phyloP scores from a whole-genome alignment of 92 coral and sea anemone species.

The Phenganax stokvisi region DNA sequence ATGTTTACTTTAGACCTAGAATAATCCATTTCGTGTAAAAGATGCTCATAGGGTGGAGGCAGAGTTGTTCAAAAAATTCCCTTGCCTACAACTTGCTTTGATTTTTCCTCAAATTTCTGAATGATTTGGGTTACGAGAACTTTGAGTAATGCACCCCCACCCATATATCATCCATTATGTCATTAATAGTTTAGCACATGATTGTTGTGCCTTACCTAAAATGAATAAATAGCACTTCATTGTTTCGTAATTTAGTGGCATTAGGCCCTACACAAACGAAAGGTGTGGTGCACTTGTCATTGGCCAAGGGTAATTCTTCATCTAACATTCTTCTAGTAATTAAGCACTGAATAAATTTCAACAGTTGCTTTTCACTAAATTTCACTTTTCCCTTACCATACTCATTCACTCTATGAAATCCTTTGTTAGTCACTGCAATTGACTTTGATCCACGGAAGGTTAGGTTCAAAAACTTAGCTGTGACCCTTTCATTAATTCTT shows the following conservation, averaged over 20 bases:
- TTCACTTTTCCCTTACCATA: slow-evolving; percentile 48
- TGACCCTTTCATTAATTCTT: neutral
- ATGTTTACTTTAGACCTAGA: too few species aligned
- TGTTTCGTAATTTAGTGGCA: neutral
- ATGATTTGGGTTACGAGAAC: too few species aligned
- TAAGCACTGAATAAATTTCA: slow-evolving; percentile 23
- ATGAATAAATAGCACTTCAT: neutral
- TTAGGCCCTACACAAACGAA: slow-evolving; percentile 21
- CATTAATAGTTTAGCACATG: neutral
- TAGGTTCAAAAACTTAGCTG: neutral
- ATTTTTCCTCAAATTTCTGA: too few species aligned
- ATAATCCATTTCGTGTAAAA: too few species aligned
- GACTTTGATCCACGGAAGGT: slow-evolving; percentile 1
- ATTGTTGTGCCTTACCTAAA: neutral
- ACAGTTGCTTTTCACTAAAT: slow-evolving; percentile 20
- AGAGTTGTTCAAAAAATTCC: too few species aligned
- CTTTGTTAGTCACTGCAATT: neutral
- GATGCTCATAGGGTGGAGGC: too few species aligned
- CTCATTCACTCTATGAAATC: neutral
- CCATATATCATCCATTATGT: neutral
- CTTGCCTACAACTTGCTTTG: too few species aligned
- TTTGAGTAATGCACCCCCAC: too few species aligned
- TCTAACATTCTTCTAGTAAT: slow-evolving; percentile 28
- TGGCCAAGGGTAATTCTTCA: slow-evolving; percentile 32
- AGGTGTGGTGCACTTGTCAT: slow-evolving; percentile 42